Evolutionary conservation across 2,888 invertebrate species (phyloP).

Genomic region (Eucera pruinosa): DNA sequence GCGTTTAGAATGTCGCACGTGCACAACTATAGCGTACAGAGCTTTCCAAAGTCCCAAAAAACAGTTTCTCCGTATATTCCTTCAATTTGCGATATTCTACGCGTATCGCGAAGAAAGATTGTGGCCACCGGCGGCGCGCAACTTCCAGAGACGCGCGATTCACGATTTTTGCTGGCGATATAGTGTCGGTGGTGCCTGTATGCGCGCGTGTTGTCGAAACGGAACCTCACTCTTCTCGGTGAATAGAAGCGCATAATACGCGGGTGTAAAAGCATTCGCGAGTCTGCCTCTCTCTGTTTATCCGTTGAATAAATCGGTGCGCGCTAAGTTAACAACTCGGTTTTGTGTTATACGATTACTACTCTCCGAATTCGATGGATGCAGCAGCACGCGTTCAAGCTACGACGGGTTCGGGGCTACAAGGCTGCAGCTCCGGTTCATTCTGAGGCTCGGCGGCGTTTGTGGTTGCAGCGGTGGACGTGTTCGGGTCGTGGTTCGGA

Average conservation of each 20-base stretch:
- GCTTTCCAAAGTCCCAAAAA: too few relatives aligned
- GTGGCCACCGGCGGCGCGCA: too few relatives aligned
- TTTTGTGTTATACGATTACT: slow-evolving; percentile 26
- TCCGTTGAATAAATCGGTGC: slow-evolving; percentile 44
- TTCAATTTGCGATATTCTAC: slow-evolving; percentile 4
- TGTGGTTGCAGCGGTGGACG: slow-evolving; percentile 73
- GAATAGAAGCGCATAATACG: not conserved
- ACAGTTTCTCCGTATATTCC: slow-evolving; percentile 3
- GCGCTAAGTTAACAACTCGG: slow-evolving; percentile 27
- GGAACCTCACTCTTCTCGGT: not conserved
- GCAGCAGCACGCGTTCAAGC: slow-evolving; percentile 77
- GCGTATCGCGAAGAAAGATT: not conserved
- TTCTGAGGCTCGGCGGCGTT: slow-evolving; percentile 78
- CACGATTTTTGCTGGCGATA: not conserved
- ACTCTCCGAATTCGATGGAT: not conserved
- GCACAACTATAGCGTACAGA: not conserved
- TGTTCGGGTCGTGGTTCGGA: slow-evolving; percentile 78
- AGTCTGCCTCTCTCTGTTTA: not conserved
- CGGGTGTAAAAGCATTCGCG: slow-evolving; percentile 24
- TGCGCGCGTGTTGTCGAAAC: too few relatives aligned
- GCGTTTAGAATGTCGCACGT: slow-evolving; percentile 23
- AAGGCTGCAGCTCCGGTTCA: slow-evolving; percentile 81
- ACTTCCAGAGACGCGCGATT: too few relatives aligned
- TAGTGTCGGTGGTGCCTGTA: too few relatives aligned
- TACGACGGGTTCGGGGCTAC: slow-evolving; percentile 82